Evolutionary conservation across 2,888 invertebrate species (phyloP).

Genomic region (Troides oblongomaculatus): DNA sequence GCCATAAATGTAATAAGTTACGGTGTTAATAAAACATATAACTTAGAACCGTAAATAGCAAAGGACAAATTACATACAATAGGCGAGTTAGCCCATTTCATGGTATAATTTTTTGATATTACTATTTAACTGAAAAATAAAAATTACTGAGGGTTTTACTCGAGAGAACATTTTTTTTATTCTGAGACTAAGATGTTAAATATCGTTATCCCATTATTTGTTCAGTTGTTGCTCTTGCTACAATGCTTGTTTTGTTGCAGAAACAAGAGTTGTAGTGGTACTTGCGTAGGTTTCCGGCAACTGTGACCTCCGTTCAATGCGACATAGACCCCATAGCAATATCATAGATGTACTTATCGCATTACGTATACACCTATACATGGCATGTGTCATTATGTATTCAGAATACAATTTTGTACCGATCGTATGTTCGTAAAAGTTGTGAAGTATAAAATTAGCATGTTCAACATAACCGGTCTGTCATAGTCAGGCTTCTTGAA

Average conservation of each 20-base stretch:
- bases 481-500: constrained; percentile 32
- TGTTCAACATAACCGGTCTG: constrained; percentile 25
- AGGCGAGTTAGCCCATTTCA: neutral
- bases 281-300: too few species aligned
- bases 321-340: too few species aligned
- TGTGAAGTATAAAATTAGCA: constrained; percentile 23
- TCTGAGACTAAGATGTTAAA: too few species aligned
- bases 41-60: neutral
- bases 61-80: neutral
- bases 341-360: too few species aligned
- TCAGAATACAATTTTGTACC: neutral
- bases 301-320: too few species aligned
- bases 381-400: neutral
- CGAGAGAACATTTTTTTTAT: too few species aligned
- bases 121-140: neutral
- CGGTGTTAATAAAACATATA: neutral
- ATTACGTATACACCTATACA: too few species aligned
- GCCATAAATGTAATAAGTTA: neutral
- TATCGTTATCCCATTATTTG: too few species aligned
- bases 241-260: too few species aligned
- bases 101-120: neutral
- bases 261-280: too few species aligned
- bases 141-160: too few species aligned
- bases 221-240: too few species aligned
- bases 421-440: neutral